Conservation (phyloP, 2,888 invertebrate species). For the Phania funesta region DNA sequence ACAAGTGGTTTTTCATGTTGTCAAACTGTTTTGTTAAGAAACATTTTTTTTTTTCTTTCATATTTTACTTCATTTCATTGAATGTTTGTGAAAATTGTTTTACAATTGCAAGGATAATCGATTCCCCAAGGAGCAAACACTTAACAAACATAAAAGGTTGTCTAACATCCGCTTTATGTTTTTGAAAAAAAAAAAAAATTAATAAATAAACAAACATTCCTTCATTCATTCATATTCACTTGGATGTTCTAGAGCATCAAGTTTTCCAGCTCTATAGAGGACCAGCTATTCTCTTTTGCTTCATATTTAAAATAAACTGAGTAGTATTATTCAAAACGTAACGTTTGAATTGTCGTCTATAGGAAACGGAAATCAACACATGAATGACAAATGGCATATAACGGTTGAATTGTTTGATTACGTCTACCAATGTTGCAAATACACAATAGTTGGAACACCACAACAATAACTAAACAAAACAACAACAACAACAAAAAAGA, state of each 20-base stretch:
- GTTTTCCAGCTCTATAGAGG: not conserved
- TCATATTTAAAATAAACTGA: slow-evolving; percentile 40
- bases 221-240: slow-evolving; percentile 40
- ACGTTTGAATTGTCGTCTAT: slow-evolving; percentile 57
- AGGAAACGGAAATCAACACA: slow-evolving; percentile 79
- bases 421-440: slow-evolving; percentile 53
- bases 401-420: slow-evolving; percentile 67
- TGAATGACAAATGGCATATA: slow-evolving; percentile 77
- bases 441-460: slow-evolving; percentile 44
- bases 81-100: slow-evolving; percentile 77
- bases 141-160: slow-evolving; percentile 69
- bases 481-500: not conserved
- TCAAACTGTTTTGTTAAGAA: slow-evolving; percentile 14
- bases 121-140: slow-evolving; percentile 80
- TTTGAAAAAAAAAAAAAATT: not conserved
- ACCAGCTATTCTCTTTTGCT: not conserved
- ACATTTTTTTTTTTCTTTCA: not conserved
- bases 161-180: slow-evolving; percentile 61
- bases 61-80: slow-evolving; percentile 27
- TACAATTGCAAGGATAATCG: slow-evolving; percentile 80
- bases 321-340: slow-evolving; percentile 30
- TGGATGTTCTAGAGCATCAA: slow-evolving; percentile 52
- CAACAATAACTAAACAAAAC: slow-evolving; percentile 15
- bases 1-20: slow-evolving; percentile 72
- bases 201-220: not conserved